Evolutionary conservation across 2,888 invertebrate genomes (phyloP).

Genomic region (Tubulanus polymorphus): DNA sequence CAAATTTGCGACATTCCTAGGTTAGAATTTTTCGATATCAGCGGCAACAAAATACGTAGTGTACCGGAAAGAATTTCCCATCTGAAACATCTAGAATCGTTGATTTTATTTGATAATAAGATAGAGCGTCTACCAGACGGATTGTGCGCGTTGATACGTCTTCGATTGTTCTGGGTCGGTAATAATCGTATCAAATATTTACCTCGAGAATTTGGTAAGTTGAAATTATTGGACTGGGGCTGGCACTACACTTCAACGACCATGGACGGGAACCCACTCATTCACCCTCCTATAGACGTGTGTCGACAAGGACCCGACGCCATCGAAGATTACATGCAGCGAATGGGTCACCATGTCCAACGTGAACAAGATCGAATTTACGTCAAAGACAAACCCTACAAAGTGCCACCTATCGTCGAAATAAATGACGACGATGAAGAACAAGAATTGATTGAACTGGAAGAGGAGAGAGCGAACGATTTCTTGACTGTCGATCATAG

Average conservation of each 20-base stretch:
- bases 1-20: conserved; percentile 39
- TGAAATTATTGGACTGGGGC: conserved; percentile 47
- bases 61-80: conserved; percentile 42
- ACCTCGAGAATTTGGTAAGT: conserved; percentile 41
- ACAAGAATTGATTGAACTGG: too few species aligned
- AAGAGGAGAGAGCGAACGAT: too few species aligned
- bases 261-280: conserved; percentile 46
- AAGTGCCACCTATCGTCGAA: too few species aligned
- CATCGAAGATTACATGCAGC: conserved; percentile 44
- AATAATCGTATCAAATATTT: conserved; percentile 46
- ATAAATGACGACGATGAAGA: too few species aligned
- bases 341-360: too few species aligned
- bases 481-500: too few species aligned
- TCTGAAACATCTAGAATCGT: conserved; percentile 43
- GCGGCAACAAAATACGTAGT: conserved; percentile 44
- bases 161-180: conserved; percentile 54
- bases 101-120: conserved; percentile 51
- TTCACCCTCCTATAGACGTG: conserved; percentile 48
- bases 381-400: too few species aligned
- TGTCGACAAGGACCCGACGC: conserved; percentile 45
- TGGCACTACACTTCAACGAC: conserved; percentile 39
- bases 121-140: conserved; percentile 43
- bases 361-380: too few species aligned
- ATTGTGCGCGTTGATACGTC: conserved; percentile 44
- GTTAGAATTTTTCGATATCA: conserved; percentile 52